Conservation (phyloP, 2,113 vertebrate species). For the Neolamprologus variostigma region DNA sequence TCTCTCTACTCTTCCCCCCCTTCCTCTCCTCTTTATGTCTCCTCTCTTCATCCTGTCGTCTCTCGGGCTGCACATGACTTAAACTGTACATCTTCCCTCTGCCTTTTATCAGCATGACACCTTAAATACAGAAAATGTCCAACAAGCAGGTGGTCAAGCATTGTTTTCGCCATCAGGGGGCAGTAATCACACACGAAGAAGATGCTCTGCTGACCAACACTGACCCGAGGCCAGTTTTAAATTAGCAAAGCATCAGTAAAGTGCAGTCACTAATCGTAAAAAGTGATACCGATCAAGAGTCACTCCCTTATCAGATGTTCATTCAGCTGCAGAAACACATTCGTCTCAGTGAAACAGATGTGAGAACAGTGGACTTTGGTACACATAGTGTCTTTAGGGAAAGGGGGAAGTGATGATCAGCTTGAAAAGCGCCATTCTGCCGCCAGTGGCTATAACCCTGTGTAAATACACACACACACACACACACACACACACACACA, state of each 20-base stretch:
- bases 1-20: conserved; percentile 3
- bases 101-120: background rate
- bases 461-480: background rate
- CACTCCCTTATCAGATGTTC: background rate
- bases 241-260: background rate
- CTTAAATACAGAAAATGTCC: background rate
- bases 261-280: background rate
- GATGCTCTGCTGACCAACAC: background rate
- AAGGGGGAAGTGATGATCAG: conserved; percentile 28
- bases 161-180: conserved; percentile 43
- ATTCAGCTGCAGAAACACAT: background rate
- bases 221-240: background rate
- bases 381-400: background rate
- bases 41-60: background rate
- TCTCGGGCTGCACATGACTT: background rate
- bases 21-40: background rate
- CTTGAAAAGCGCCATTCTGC: conserved; percentile 4
- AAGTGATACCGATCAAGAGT: background rate
- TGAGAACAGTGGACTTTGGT: conserved; percentile 2
- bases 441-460: background rate
- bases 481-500: background rate
- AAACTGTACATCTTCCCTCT: background rate
- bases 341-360: background rate
- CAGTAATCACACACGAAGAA: conserved; percentile 24
- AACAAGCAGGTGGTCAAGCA: background rate